Evolutionary conservation across 2,113 vertebrate species (phyloP).

Genomic region (Thinocorus orbignyianus): DNA sequence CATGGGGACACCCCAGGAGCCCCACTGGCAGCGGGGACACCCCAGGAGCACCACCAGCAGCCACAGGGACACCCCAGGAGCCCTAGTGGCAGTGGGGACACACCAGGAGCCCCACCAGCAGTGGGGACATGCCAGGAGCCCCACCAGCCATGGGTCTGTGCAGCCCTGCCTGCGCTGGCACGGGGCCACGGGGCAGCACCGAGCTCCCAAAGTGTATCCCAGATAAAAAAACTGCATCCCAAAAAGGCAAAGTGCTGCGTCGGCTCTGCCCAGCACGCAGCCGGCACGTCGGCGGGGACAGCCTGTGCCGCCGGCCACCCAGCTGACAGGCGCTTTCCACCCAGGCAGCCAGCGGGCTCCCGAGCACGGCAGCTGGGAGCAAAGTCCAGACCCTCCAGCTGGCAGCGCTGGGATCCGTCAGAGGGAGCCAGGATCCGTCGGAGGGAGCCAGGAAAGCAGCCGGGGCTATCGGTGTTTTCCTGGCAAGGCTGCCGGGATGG

Average conservation of each 20-base stretch:
- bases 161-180: background rate
- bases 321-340: background rate
- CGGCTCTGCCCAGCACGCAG: background rate
- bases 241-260: background rate
- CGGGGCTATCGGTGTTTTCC: background rate
- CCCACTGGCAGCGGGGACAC: no score
- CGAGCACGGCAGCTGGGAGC: background rate
- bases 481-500: background rate
- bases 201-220: accelerated
- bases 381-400: background rate
- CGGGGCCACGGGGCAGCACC: background rate
- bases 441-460: background rate
- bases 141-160: background rate
- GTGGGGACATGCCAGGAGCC: background rate
- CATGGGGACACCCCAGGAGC: no score
- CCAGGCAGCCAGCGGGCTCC: background rate
- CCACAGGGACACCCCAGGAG: accelerated
- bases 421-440: background rate
- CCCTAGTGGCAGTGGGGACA: background rate
- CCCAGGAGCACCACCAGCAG: no score
- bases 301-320: background rate
- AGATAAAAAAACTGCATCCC: background rate
- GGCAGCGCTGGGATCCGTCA: accelerated
- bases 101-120: background rate
- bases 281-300: background rate